These are phyloP conservation scores for Epinotia ramella DNA, from an alignment of 2,888 invertebrate species.

Conservation along the genomic window DNA sequence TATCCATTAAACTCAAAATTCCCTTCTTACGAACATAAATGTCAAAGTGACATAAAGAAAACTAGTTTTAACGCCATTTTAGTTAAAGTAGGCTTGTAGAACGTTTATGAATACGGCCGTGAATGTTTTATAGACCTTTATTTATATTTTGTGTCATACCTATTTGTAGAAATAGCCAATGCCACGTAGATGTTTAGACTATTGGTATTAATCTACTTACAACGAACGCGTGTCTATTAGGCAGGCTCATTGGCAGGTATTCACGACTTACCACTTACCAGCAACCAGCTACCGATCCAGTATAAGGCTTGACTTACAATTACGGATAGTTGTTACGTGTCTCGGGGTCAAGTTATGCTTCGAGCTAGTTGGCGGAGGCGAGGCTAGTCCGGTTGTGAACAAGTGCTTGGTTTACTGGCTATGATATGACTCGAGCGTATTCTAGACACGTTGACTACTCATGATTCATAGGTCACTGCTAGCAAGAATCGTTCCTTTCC, in stretches of 20 bases:
- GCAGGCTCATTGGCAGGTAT: neutral
- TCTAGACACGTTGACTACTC: conserved; percentile 23
- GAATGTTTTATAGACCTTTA: too few relatives aligned
- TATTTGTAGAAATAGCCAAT: too few relatives aligned
- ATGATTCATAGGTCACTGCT: conserved; percentile 38
- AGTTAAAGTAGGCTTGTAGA: too few relatives aligned
- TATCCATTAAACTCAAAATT: too few relatives aligned
- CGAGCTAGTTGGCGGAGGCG: neutral
- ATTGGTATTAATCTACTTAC: too few relatives aligned
- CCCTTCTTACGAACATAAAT: too few relatives aligned
- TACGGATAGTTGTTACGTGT: neutral
- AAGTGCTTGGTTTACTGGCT: neutral
- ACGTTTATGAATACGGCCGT: too few relatives aligned
- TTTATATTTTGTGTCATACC: too few relatives aligned
- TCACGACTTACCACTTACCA: neutral
- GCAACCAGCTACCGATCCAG: neutral
- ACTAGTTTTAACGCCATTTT: too few relatives aligned
- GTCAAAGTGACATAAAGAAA: too few relatives aligned
- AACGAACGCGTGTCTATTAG: too few relatives aligned
- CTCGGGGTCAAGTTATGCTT: neutral
- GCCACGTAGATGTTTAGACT: too few relatives aligned
- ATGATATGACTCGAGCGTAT: neutral
- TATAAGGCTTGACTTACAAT: neutral
- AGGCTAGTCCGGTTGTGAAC: neutral
- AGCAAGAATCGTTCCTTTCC: conserved; percentile 32